A percentile compares a stretch with the other conserved stretches of the same genome.
These are phyloP conservation scores for Zoanthus gigantus DNA, from an alignment of 92 coral and sea anemone species.

Conservation along the genomic window DNA sequence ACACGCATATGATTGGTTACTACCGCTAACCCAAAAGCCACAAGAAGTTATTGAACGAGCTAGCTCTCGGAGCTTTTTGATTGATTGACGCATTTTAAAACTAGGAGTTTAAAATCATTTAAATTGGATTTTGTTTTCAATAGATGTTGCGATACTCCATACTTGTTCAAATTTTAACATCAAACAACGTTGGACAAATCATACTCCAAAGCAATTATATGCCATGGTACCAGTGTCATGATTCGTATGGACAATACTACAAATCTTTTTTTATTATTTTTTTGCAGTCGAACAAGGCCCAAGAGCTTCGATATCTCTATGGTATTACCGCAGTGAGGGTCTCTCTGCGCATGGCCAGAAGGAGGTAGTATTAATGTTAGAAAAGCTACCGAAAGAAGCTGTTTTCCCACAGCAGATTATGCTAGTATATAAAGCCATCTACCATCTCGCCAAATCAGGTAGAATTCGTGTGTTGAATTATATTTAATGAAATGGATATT, in stretches of 20 bases:
- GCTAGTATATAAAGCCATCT: slow-evolving; percentile 75
- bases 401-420: slow-evolving; percentile 83
- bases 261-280: neutral
- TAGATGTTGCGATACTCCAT: no score
- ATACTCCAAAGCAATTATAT: no score
- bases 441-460: slow-evolving; percentile 75
- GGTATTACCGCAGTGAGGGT: slow-evolving; percentile 33
- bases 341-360: slow-evolving; percentile 31
- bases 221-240: no score
- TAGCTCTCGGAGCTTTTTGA: no score
- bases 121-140: no score
- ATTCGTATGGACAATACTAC: neutral
- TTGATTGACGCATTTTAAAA: no score
- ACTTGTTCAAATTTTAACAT: no score
- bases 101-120: no score
- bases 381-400: slow-evolving; percentile 70
- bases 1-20: no score
- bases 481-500: neutral
- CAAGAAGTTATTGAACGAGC: no score
- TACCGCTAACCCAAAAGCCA: no score
- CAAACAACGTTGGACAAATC: no score
- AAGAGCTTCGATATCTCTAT: slow-evolving; percentile 13
- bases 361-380: slow-evolving; percentile 28
- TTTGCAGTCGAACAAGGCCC: slow-evolving; percentile 14
- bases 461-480: neutral